Percentiles rank a stretch among this genome's conserved stretches.
Evolutionary conservation across 2,888 invertebrate species (phyloP).

Genomic region (Dyspetes luteomarginatus): DNA sequence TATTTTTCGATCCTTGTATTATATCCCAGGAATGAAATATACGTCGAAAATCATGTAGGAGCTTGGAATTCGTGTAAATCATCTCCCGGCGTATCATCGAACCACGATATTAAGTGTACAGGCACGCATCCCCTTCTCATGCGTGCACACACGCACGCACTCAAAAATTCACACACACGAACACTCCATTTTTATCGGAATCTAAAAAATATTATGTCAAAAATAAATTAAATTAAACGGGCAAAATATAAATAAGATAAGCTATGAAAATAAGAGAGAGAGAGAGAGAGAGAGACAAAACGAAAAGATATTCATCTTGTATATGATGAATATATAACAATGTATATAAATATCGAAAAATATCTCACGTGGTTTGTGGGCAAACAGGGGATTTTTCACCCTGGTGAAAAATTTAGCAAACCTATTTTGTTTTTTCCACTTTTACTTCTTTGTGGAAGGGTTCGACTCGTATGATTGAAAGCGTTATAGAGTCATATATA

Average conservation of each 20-base stretch:
- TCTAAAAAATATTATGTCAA: too few relatives aligned
- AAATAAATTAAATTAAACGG: too few relatives aligned
- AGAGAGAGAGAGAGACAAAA: neutral
- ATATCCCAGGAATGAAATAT: neutral
- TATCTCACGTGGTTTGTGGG: neutral
- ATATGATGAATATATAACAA: neutral
- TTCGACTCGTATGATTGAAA: neutral
- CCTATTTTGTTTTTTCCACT: neutral
- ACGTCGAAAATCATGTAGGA: neutral
- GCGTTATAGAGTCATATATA: constrained; percentile 1
- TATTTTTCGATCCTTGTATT: neutral
- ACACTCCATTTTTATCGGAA: too few relatives aligned
- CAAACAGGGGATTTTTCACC: neutral
- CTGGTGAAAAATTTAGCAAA: neutral
- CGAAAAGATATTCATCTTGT: neutral
- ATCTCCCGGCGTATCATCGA: neutral
- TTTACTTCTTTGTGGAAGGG: neutral
- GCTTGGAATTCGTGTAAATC: neutral
- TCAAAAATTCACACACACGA: too few relatives aligned
- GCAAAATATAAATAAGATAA: too few relatives aligned
- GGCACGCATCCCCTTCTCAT: too few relatives aligned
- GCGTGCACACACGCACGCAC: too few relatives aligned
- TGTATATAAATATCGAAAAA: neutral
- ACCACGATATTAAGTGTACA: too few relatives aligned
- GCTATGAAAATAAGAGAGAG: too few relatives aligned